phyloP scores from a whole-genome alignment of 2,113 vertebrate genomes.

The Salvator merianae region DNA sequence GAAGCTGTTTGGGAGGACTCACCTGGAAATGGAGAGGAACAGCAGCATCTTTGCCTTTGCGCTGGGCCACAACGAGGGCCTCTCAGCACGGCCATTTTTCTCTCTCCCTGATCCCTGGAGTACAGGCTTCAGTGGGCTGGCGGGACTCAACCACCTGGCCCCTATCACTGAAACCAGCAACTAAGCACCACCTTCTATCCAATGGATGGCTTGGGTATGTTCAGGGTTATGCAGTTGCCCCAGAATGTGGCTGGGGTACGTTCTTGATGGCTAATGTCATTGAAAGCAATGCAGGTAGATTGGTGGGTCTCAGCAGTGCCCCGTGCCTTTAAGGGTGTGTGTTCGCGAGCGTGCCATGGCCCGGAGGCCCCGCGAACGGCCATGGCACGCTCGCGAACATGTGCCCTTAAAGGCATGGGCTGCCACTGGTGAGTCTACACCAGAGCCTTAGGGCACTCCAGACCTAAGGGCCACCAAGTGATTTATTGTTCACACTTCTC shows the following conservation, averaged over 20 bases:
- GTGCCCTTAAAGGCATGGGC: too few species aligned
- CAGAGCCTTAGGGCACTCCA: too few species aligned
- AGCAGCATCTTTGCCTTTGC: conserved; percentile 88
- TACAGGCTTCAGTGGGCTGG: conserved; percentile 77
- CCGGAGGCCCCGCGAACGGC: too few species aligned
- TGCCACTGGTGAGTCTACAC: too few species aligned
- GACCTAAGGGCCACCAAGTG: too few species aligned
- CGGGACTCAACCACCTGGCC: conserved; percentile 78
- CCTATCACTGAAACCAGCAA: conserved; percentile 89
- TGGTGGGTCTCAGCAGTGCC: too few species aligned
- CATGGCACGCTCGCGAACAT: too few species aligned
- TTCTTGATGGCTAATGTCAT: too few species aligned
- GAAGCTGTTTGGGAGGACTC: conserved; percentile 81
- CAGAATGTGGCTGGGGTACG: background rate
- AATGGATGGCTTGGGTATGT: background rate
- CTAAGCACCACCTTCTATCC: conserved; percentile 62
- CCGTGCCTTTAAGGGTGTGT: too few species aligned
- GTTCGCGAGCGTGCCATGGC: too few species aligned
- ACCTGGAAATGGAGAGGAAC: conserved; percentile 86
- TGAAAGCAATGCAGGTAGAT: too few species aligned
- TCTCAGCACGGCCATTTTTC: conserved; percentile 86
- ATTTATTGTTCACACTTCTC: too few species aligned
- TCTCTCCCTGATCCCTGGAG: conserved; percentile 88
- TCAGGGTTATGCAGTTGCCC: background rate
- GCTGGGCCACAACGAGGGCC: conserved; percentile 85